Evolutionary conservation across 2,888 invertebrate genomes (phyloP).

Genomic region (Poecilus cupreus): DNA sequence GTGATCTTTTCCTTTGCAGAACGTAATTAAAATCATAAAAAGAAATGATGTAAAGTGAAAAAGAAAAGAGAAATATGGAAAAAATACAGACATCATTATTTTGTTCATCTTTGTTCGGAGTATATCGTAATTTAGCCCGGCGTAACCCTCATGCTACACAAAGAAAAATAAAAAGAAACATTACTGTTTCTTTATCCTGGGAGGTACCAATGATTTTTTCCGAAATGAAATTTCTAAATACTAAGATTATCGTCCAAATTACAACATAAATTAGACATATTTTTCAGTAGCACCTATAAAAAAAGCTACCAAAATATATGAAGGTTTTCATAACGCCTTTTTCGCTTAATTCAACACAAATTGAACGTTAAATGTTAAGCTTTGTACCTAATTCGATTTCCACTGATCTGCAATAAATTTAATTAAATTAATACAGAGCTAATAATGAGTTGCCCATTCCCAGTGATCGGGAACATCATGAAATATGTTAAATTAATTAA

Average conservation of each 20-base stretch:
- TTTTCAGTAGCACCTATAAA: background rate
- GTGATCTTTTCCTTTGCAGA: slow-evolving; percentile 13
- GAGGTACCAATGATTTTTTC: slow-evolving; percentile 5
- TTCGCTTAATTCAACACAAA: background rate
- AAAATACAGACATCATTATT: slow-evolving; percentile 45
- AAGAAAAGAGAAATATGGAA: slow-evolving; percentile 26
- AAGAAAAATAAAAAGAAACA: slow-evolving; percentile 3
- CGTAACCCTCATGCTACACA: slow-evolving; percentile 7
- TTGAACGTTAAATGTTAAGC: background rate
- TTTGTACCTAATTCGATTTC: too few species aligned
- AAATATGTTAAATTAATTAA: too few species aligned
- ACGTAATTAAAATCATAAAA: slow-evolving; percentile 40
- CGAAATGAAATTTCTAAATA: slow-evolving; percentile 18
- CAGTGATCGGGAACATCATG: too few species aligned
- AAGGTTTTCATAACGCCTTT: background rate
- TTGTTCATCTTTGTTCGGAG: background rate
- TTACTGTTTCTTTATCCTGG: slow-evolving; percentile 22
- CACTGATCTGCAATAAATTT: too few species aligned
- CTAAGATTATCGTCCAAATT: slow-evolving; percentile 13
- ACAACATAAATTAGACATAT: slow-evolving; percentile 8
- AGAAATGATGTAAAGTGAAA: slow-evolving; percentile 21
- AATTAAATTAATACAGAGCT: too few species aligned
- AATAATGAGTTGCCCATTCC: too few species aligned
- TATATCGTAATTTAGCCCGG: slow-evolving; percentile 22
- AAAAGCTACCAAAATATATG: background rate